phyloP scores from a whole-genome alignment of 2,888 invertebrate species.

The Abrostola tripartita region DNA sequence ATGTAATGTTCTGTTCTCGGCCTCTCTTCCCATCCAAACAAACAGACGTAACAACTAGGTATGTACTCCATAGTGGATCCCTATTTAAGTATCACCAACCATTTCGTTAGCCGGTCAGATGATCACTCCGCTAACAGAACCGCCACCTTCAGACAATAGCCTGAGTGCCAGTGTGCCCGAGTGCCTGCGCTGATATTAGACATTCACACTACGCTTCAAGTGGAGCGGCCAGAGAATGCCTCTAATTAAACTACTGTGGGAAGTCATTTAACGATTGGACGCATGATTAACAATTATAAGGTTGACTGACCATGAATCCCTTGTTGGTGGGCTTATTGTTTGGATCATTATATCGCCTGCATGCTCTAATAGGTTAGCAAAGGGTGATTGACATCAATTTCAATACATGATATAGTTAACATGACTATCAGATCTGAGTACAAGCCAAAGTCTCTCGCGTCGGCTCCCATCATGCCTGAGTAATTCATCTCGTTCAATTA shows the following conservation, averaged over 20 bases:
- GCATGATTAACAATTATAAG: constrained; percentile 7
- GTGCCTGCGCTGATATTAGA: neutral
- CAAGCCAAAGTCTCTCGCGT: too few species aligned
- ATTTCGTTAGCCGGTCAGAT: neutral
- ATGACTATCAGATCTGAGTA: too few species aligned
- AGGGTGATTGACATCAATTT: too few species aligned
- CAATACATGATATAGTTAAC: too few species aligned
- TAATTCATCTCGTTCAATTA: too few species aligned
- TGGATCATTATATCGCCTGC: neutral
- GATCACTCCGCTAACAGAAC: neutral
- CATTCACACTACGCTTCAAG: neutral
- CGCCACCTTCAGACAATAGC: neutral
- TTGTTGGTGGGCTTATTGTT: neutral
- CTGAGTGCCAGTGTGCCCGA: neutral
- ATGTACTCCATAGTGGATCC: too few species aligned
- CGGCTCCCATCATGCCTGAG: too few species aligned
- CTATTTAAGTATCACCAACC: too few species aligned
- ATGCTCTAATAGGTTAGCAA: too few species aligned
- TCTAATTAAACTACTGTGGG: neutral
- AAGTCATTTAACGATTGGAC: neutral
- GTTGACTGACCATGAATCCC: neutral
- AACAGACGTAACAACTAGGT: neutral
- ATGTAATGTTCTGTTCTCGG: too few species aligned
- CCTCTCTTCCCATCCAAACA: too few species aligned
- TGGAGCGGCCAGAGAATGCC: constrained; percentile 1